Evolutionary conservation across 2,888 invertebrate genomes (phyloP).

Genomic region (Auanema freiburgensis): DNA sequence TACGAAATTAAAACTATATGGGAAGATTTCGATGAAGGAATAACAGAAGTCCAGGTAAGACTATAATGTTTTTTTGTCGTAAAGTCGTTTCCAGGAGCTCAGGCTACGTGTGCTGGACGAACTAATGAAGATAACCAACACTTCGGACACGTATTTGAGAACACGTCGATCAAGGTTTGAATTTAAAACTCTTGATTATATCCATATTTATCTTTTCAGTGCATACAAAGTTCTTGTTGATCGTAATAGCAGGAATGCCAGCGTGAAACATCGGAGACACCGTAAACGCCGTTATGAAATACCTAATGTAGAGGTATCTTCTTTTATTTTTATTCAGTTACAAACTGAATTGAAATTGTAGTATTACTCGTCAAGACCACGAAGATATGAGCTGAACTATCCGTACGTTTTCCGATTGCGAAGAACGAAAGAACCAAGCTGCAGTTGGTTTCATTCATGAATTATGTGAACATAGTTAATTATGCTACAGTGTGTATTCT

Average conservation of each 20-base stretch:
- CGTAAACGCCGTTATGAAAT: no score
- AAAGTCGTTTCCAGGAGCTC: background rate
- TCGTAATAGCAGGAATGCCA: background rate
- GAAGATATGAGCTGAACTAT: no score
- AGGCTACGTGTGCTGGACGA: background rate
- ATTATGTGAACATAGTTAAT: background rate
- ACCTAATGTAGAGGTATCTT: no score
- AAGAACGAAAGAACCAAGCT: no score
- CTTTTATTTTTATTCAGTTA: no score
- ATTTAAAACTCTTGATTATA: background rate
- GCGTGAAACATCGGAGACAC: no score
- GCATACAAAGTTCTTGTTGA: background rate
- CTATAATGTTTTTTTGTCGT: background rate
- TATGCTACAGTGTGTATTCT: background rate
- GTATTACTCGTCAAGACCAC: no score
- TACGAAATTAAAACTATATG: slow-evolving; percentile 8
- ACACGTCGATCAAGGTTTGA: background rate
- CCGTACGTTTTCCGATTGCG: no score
- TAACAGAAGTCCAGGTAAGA: slow-evolving; percentile 3
- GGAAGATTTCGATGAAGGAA: slow-evolving; percentile 1
- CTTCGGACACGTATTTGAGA: background rate
- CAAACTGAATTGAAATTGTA: no score
- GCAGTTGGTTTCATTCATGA: background rate
- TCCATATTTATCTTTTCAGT: background rate
- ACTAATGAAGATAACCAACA: background rate